phyloP scores from a whole-genome alignment of 2,888 invertebrate species.

The Ethmia dodecea region DNA sequence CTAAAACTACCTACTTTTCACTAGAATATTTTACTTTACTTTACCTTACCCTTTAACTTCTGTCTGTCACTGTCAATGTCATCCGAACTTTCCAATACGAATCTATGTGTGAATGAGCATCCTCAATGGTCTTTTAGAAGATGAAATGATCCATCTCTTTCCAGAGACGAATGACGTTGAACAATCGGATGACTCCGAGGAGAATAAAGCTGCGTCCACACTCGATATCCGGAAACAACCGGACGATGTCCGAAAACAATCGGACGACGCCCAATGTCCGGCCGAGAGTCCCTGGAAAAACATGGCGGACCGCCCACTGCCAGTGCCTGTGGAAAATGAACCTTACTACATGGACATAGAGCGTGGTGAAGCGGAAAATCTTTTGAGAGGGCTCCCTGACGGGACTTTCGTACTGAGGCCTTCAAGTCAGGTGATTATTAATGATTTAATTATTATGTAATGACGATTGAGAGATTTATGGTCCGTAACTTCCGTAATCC shows the following conservation, averaged over 20 bases:
- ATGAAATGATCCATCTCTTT: too few relatives aligned
- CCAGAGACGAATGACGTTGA: constrained; percentile 57
- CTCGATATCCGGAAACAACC: constrained; percentile 20
- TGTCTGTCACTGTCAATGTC: too few relatives aligned
- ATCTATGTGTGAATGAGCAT: too few relatives aligned
- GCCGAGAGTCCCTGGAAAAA: constrained; percentile 16
- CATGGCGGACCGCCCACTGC: constrained; percentile 70
- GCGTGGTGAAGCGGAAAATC: constrained; percentile 67
- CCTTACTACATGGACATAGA: constrained; percentile 77
- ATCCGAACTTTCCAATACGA: too few relatives aligned
- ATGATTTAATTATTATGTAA: too few relatives aligned
- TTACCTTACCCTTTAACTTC: too few relatives aligned
- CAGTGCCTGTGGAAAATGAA: constrained; percentile 72
- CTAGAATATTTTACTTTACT: too few relatives aligned
- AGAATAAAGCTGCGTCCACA: constrained; percentile 18
- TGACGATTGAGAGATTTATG: too few relatives aligned
- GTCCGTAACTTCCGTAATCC: neutral
- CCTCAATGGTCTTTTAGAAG: too few relatives aligned
- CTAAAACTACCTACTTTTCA: too few relatives aligned
- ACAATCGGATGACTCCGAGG: constrained; percentile 43
- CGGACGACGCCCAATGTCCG: neutral
- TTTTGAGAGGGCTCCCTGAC: constrained; percentile 74
- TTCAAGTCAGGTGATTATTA: constrained; percentile 61
- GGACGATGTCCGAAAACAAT: constrained; percentile 11
- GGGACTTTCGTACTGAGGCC: constrained; percentile 79